Evolutionary conservation across 2,797 vertebrate species (phyloP).

Genomic region (Sciaenops ocellatus): DNA sequence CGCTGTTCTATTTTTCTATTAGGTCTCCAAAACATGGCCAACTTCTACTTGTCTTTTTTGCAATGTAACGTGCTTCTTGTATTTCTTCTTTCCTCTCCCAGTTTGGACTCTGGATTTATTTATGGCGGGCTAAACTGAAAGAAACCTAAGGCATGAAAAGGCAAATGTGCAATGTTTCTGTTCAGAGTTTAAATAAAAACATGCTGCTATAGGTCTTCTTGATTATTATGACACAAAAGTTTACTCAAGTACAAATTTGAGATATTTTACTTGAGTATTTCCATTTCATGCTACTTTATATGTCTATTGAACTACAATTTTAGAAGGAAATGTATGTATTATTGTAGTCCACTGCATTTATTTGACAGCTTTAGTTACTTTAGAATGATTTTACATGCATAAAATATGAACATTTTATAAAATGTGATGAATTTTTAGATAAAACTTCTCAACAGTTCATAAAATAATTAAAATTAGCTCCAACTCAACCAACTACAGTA

Average conservation of each 20-base stretch:
- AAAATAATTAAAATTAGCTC: background rate
- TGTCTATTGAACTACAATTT: background rate
- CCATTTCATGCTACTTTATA: background rate
- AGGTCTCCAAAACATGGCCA: slow-evolving; percentile 65
- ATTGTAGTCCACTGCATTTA: too few species aligned
- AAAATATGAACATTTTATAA: background rate
- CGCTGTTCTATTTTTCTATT: slow-evolving; percentile 82
- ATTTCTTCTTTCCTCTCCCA: slow-evolving; percentile 69
- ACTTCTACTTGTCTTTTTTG: slow-evolving; percentile 64
- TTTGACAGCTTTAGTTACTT: background rate
- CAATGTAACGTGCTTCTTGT: slow-evolving; percentile 71
- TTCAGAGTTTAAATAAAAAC: slow-evolving; percentile 85
- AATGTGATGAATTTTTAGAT: background rate
- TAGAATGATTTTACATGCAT: background rate
- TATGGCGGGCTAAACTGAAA: slow-evolving; percentile 63
- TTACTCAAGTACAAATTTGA: background rate
- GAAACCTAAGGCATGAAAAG: slow-evolving; percentile 84
- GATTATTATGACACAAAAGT: slow-evolving; percentile 19
- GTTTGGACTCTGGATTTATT: slow-evolving; percentile 68
- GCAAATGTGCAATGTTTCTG: slow-evolving; percentile 83
- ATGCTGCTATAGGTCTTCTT: slow-evolving; percentile 71
- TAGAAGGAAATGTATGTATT: background rate
- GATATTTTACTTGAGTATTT: background rate
- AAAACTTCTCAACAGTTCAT: background rate
- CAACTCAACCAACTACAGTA: background rate